Conservation (phyloP, 2,113 vertebrate genomes). For the Leucosticte australis region DNA sequence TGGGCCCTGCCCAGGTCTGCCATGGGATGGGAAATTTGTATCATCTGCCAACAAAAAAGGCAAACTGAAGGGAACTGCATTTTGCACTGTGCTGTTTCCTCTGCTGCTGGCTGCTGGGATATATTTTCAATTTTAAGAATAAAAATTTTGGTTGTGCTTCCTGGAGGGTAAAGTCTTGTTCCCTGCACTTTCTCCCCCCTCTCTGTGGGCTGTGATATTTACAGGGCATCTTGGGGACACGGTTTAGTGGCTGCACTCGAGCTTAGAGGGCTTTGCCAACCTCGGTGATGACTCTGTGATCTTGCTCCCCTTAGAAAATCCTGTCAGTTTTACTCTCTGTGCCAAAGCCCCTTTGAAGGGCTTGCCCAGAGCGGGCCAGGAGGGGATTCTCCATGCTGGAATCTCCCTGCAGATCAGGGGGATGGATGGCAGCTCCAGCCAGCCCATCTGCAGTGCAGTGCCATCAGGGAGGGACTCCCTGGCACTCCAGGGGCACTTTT, state of each 20-base stretch:
- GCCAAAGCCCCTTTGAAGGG: not conserved
- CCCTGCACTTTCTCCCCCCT: not conserved
- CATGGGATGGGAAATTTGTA: not conserved
- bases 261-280: not conserved
- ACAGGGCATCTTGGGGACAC: rapidly evolving
- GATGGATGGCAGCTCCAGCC: not conserved
- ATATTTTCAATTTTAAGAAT: not conserved
- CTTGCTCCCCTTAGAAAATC: not conserved
- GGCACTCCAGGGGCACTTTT: not conserved
- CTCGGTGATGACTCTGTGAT: no score
- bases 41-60: not conserved
- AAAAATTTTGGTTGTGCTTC: not conserved
- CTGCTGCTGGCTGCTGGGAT: not conserved
- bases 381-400: not conserved
- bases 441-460: constrained; percentile 22
- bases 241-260: not conserved
- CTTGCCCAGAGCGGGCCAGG: not conserved
- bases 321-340: not conserved
- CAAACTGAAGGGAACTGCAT: not conserved
- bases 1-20: not conserved
- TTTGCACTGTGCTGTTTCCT: not conserved
- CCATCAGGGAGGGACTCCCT: not conserved
- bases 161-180: not conserved
- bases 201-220: not conserved
- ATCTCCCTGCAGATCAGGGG: not conserved